phyloP scores from a whole-genome alignment of 1,140 invertebrate genomes.

The Pachyrhynchus sulphureomaculatus region DNA sequence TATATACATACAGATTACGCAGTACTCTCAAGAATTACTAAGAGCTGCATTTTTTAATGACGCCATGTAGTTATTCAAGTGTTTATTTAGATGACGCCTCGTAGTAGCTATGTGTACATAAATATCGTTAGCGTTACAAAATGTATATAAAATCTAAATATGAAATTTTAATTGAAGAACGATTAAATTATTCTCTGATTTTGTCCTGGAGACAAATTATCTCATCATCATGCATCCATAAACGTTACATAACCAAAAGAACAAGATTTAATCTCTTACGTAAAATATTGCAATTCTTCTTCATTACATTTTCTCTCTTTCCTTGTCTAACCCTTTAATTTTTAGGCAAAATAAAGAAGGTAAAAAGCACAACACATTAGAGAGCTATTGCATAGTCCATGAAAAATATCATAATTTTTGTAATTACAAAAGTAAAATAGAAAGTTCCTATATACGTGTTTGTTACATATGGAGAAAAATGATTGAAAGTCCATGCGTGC shows the following conservation, averaged over 20 bases:
- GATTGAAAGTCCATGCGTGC: too few species aligned
- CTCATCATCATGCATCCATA: conserved; percentile 3
- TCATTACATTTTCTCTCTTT: too few species aligned
- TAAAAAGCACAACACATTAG: not conserved
- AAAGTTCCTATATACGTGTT: too few species aligned
- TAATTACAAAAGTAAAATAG: too few species aligned
- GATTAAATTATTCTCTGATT: conserved; percentile 2
- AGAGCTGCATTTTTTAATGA: too few species aligned
- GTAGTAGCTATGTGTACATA: too few species aligned
- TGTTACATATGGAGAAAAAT: too few species aligned
- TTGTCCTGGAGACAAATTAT: conserved; percentile 4
- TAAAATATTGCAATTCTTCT: not conserved
- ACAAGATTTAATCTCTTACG: conserved; percentile 2
- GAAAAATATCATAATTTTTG: not conserved
- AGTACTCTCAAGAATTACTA: too few species aligned
- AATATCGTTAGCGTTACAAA: too few species aligned
- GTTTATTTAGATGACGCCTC: too few species aligned
- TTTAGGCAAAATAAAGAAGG: not conserved
- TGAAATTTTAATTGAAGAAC: conserved; percentile 1
- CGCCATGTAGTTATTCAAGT: too few species aligned
- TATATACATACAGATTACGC: too few species aligned
- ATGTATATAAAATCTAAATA: not conserved
- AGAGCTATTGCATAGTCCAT: not conserved
- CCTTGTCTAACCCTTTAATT: conserved; percentile 1
- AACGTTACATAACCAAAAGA: not conserved